Conservation (phyloP, 1,140 invertebrate genomes). For the Aporrectodea caliginosa region DNA sequence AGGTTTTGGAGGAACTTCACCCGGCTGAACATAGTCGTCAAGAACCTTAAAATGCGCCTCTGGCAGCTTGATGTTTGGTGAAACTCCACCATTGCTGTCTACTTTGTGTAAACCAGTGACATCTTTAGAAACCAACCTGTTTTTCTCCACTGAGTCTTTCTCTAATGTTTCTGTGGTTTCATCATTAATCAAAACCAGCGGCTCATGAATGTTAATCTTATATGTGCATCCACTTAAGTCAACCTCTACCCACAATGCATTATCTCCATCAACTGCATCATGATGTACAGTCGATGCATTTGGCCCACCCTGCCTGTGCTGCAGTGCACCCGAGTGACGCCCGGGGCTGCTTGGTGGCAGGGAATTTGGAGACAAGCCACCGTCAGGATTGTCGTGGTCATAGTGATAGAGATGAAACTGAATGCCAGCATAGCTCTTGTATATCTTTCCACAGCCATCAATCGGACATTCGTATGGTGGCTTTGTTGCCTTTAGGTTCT, state of each 20-base stretch:
- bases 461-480: conserved; percentile 81
- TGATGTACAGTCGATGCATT: neutral
- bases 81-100: neutral
- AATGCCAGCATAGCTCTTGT: conserved; percentile 78
- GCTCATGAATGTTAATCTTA: conserved; percentile 59
- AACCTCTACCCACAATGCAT: conserved; percentile 79
- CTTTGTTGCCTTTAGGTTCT: conserved; percentile 72
- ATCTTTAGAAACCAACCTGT: conserved; percentile 21
- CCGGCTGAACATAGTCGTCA: conserved; percentile 68
- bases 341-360: neutral
- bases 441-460: conserved; percentile 74
- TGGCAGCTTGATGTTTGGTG: conserved; percentile 61
- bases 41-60: conserved; percentile 77
- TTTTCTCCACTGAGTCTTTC: neutral
- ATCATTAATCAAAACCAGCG: conserved; percentile 51
- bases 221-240: conserved; percentile 69
- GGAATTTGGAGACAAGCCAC: neutral
- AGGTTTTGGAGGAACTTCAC: conserved; percentile 72
- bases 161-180: neutral
- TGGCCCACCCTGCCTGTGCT: neutral
- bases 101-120: neutral
- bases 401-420: conserved; percentile 80
- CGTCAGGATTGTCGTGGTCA: conserved; percentile 66
- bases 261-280: conserved; percentile 54
- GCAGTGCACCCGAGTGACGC: neutral